These are phyloP conservation scores for Misgurnus mizolepis DNA, from an alignment of 2,113 vertebrate species.

Conservation along the genomic window DNA sequence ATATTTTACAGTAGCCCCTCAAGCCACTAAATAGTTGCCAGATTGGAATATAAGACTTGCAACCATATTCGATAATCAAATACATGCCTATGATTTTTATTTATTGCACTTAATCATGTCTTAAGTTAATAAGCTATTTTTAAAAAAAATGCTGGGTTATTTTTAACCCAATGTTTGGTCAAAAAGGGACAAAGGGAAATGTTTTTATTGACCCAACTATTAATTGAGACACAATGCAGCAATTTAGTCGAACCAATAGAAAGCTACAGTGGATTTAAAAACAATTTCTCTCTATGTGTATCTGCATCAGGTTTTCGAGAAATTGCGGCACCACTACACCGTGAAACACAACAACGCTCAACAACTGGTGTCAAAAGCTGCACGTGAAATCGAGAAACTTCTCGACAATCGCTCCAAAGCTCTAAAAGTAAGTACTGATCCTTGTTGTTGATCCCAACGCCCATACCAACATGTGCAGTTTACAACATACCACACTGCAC, in stretches of 20 bases:
- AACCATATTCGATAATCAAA: not conserved
- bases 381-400: conserved; percentile 88
- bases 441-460: no score
- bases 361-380: conserved; percentile 85
- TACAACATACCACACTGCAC: no score
- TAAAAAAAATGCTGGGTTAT: not conserved
- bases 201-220: not conserved
- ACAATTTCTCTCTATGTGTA: not conserved
- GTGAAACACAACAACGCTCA: conserved; percentile 86
- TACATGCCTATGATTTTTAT: not conserved
- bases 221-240: not conserved
- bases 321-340: conserved; percentile 79
- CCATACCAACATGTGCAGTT: no score
- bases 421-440: conserved; percentile 80
- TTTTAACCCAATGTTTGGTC: no score
- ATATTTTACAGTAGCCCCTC: no score
- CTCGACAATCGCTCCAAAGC: conserved; percentile 87
- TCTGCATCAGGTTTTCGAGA: conserved; percentile 80
- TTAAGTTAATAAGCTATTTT: not conserved
- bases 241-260: not conserved
- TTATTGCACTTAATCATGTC: not conserved
- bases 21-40: no score
- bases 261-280: not conserved
- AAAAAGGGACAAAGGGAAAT: no score
- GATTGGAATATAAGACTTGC: no score